These are phyloP conservation scores for Hyaena hyaena DNA, from an alignment of 2,113 vertebrate genomes.

Conservation along the genomic window DNA sequence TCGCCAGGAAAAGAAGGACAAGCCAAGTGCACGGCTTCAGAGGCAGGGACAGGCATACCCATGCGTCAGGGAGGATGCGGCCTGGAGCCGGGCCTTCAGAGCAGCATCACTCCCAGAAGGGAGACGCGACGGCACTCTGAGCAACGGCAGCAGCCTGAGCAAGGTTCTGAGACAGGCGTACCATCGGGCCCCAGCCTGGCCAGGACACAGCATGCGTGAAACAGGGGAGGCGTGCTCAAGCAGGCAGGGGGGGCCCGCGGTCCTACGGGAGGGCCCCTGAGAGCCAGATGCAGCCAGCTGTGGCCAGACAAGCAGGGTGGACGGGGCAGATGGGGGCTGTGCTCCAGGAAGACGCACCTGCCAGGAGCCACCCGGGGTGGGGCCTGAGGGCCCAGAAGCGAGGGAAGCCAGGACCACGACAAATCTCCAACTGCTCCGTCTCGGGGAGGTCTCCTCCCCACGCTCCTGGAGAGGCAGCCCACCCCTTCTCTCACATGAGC, in stretches of 20 bases:
- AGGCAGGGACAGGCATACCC: neutral
- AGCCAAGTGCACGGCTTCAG: neutral
- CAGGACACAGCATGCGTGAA: neutral
- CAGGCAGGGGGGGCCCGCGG: too few relatives aligned
- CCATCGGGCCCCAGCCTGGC: neutral
- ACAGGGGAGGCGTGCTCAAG: accelerated
- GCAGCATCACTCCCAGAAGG: neutral
- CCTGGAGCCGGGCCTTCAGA: neutral
- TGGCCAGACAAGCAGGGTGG: neutral
- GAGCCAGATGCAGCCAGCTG: neutral
- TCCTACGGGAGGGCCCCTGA: neutral
- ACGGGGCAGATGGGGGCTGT: accelerated
- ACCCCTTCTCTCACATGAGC: neutral
- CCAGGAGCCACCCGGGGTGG: neutral
- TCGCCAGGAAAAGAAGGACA: neutral
- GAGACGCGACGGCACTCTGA: neutral
- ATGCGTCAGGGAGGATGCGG: neutral
- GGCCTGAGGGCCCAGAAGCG: neutral
- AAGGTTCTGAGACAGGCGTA: neutral
- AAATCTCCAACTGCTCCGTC: neutral
- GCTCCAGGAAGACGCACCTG: neutral
- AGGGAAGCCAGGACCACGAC: neutral
- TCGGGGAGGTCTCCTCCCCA: neutral
- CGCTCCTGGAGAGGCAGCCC: neutral
- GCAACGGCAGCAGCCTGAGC: neutral